Evolutionary conservation across 2,113 vertebrate species (phyloP).

Genomic region (Meleagris gallopavo): DNA sequence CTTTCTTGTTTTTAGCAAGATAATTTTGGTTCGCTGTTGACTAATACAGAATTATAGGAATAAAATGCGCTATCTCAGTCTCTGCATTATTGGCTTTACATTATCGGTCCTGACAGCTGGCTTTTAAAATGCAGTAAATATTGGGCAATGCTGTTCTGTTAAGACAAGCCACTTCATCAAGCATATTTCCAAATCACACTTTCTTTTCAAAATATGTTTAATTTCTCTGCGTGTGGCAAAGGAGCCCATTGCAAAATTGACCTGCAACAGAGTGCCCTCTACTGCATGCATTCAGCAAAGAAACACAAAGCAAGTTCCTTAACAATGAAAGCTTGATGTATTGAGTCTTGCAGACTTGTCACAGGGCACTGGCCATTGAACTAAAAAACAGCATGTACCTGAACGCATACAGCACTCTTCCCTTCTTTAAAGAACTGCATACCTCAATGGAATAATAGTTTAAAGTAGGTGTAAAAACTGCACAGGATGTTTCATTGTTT

Average conservation of each 20-base stretch:
- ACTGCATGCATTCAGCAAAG: slow-evolving; percentile 60
- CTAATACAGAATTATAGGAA: slow-evolving; percentile 61
- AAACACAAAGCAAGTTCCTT: background rate
- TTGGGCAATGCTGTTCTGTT: background rate
- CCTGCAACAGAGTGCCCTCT: slow-evolving; percentile 78
- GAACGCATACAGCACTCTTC: background rate
- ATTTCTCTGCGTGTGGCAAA: background rate
- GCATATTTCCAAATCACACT: slow-evolving; percentile 39
- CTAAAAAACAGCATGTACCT: background rate
- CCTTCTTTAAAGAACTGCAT: background rate
- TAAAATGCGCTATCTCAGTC: slow-evolving; percentile 42
- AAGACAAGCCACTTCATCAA: slow-evolving; percentile 52
- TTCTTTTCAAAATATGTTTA: slow-evolving; percentile 41
- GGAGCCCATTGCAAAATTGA: slow-evolving; percentile 56
- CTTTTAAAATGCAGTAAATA: slow-evolving; percentile 68
- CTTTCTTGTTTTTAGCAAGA: slow-evolving; percentile 44
- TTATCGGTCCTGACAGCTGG: slow-evolving; percentile 44
- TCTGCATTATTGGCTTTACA: slow-evolving; percentile 7
- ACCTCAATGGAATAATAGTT: background rate
- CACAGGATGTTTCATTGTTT: background rate
- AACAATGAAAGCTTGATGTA: background rate
- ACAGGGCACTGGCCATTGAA: background rate
- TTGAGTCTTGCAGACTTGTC: background rate
- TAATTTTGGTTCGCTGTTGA: slow-evolving; percentile 47
- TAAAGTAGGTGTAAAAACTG: background rate